Conservation (phyloP, 2,888 invertebrate species). For the Rhagium mordax region DNA sequence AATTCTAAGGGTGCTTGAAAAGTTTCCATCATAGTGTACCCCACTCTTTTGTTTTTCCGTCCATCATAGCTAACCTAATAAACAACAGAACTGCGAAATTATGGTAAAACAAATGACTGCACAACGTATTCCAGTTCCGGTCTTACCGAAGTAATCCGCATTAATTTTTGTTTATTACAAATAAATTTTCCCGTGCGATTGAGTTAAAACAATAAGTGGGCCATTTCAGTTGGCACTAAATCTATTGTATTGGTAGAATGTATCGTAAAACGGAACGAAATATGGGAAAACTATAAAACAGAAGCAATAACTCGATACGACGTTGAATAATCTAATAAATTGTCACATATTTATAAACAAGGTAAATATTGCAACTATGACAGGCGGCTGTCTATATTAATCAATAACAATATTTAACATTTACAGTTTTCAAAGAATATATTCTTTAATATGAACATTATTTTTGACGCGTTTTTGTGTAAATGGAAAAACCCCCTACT, state of each 20-base stretch:
- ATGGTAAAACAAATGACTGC: not conserved
- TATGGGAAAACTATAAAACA: constrained; percentile 8
- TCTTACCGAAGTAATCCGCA: not conserved
- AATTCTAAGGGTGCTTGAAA: no score
- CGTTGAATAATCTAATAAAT: constrained; percentile 7
- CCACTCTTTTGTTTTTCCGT: no score
- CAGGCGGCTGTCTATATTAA: no score
- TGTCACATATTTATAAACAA: not conserved
- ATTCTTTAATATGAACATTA: no score
- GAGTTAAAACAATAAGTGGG: constrained; percentile 17
- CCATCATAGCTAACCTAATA: no score
- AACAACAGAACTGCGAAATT: no score
- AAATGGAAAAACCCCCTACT: no score
- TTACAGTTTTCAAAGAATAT: no score
- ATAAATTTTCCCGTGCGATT: constrained; percentile 2
- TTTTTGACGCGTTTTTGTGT: no score
- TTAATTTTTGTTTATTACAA: constrained; percentile 20
- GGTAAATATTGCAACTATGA: not conserved
- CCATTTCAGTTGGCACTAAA: constrained; percentile 1
- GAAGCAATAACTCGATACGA: constrained; percentile 11
- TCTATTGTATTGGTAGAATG: constrained; percentile 19
- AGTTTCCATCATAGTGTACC: no score
- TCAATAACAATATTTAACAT: no score
- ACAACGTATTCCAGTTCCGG: not conserved
- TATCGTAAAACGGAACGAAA: constrained; percentile 20